Evolutionary conservation across 2,888 invertebrate species (phyloP).

Genomic region (Agrotis exclamationis): DNA sequence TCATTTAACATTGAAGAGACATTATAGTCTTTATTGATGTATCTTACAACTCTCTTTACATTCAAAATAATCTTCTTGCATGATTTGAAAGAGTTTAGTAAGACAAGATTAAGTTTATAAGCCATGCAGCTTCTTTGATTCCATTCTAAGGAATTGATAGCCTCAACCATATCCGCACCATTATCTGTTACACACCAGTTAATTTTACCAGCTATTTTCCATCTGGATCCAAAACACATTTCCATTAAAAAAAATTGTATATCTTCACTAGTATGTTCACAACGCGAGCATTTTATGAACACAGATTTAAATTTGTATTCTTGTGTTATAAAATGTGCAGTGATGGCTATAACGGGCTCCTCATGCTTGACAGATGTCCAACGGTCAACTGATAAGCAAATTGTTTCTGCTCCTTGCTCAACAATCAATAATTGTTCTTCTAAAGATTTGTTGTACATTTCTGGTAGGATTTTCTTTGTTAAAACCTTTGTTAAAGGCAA

Average conservation of each 20-base stretch:
- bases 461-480: constrained; percentile 24
- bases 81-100: constrained; percentile 13
- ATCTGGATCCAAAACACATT: constrained; percentile 16
- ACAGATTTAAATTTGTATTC: constrained; percentile 33
- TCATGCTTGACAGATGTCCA: constrained; percentile 1
- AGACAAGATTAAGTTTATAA: not conserved
- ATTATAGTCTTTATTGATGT: not conserved
- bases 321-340: constrained; percentile 31
- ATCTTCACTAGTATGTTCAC: not conserved
- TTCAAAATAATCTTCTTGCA: not conserved
- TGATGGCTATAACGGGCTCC: constrained; percentile 18
- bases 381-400: constrained; percentile 30
- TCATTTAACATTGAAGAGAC: not conserved
- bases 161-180: not conserved
- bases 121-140: constrained; percentile 7
- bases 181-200: constrained; percentile 25
- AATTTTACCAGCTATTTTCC: constrained; percentile 17
- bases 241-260: constrained; percentile 5
- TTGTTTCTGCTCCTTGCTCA: constrained; percentile 3
- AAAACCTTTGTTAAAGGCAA: constrained; percentile 13
- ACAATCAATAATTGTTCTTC: constrained; percentile 18
- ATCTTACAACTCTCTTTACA: not conserved
- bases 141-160: constrained; percentile 19
- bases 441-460: constrained; percentile 20
- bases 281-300: constrained; percentile 16